Evolutionary conservation across 2,113 vertebrate genomes (phyloP).

Genomic region (Lampris megalopsis): DNA sequence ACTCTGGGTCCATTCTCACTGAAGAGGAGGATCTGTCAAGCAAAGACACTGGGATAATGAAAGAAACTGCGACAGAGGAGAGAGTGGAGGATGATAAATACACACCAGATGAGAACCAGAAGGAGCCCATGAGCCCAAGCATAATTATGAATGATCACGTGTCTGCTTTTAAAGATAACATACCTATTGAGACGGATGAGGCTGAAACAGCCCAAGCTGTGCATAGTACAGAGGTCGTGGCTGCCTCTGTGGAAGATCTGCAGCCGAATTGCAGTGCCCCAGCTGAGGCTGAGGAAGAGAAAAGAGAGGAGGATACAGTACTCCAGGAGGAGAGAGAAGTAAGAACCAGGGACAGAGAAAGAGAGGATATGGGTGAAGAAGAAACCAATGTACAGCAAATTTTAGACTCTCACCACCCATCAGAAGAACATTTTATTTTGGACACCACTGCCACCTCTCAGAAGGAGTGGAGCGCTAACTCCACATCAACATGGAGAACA

Average conservation of each 20-base stretch:
- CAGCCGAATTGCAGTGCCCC: neutral
- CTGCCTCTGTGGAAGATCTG: constrained; percentile 7
- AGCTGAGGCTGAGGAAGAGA: constrained; percentile 12
- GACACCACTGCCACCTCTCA: constrained; percentile 35
- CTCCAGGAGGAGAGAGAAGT: constrained; percentile 7
- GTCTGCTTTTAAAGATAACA: constrained; percentile 24
- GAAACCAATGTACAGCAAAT: constrained; percentile 20
- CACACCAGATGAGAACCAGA: constrained; percentile 1
- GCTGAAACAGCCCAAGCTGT: neutral
- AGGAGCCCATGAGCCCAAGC: constrained; percentile 11
- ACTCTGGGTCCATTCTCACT: neutral
- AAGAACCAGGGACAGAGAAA: neutral
- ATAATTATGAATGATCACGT: neutral
- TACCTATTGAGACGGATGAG: neutral
- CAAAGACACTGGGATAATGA: neutral
- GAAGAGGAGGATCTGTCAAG: constrained; percentile 36
- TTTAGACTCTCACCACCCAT: constrained; percentile 14
- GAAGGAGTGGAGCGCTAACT: constrained; percentile 45
- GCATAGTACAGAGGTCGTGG: neutral
- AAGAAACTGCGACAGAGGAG: constrained; percentile 19
- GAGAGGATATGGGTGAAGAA: constrained; percentile 19
- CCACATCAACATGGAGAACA: constrained; percentile 77
- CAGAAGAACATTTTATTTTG: constrained; percentile 23
- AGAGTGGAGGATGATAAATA: constrained; percentile 8
- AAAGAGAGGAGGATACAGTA: neutral